Percentiles rank a stretch among this genome's conserved stretches.
phyloP scores from a whole-genome alignment of 2,888 invertebrate species.

The Himalopsyche anomala region DNA sequence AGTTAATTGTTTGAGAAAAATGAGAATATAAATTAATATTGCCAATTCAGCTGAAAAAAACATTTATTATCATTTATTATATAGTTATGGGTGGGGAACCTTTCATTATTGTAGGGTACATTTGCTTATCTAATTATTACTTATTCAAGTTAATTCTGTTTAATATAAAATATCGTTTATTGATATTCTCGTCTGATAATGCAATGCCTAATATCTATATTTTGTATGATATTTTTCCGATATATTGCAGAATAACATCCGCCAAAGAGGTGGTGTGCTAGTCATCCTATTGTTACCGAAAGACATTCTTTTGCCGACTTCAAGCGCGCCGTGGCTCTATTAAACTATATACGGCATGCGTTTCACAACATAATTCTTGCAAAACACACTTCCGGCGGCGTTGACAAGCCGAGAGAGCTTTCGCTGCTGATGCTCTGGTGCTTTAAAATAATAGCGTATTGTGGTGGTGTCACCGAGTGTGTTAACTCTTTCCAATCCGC shows the following conservation, averaged over 20 bases:
- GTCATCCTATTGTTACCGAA: constrained; percentile 20
- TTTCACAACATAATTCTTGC: constrained; percentile 34
- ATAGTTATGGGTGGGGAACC: no score
- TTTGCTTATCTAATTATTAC: no score
- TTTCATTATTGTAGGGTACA: no score
- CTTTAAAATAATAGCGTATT: constrained; percentile 15
- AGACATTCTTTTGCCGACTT: background rate
- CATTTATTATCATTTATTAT: no score
- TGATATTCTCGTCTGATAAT: no score
- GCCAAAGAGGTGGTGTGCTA: background rate
- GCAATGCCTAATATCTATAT: no score
- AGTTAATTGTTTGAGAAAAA: no score
- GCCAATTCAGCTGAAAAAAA: no score
- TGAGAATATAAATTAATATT: no score
- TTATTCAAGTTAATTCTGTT: no score
- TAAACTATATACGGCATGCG: constrained; percentile 1
- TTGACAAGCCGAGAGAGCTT: constrained; percentile 20
- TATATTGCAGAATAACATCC: background rate
- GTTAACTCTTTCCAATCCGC: background rate
- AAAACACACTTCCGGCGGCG: constrained; percentile 12
- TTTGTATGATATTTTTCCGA: no score
- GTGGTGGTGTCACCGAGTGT: background rate
- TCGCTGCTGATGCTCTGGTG: background rate
- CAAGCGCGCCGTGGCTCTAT: background rate
- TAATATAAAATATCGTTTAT: no score